Base-by-base conservation (phyloP, 2,113 vertebrate species). In the Dasypus novemcinctus region DNA sequence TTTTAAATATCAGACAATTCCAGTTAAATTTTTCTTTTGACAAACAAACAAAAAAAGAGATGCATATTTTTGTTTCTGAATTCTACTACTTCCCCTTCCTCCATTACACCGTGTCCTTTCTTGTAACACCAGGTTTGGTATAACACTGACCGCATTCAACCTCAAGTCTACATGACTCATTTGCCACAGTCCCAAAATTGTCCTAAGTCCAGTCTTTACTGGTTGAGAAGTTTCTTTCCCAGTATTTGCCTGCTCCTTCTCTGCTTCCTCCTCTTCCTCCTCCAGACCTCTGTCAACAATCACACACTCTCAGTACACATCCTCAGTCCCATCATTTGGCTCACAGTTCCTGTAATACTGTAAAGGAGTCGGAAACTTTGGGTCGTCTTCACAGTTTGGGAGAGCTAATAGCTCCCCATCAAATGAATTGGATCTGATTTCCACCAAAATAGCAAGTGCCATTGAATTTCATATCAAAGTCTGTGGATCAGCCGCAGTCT, bases 1-100 rank as follows among this genome's bases (percentile, higher is more conserved):
- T 98, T 98, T 98, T 98, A 98, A 98, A 98, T 98, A 98, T 98
- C 97, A 97, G 97, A 98, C 97, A 97, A 98, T 99, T 99, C 99
- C 99, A 99, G 99, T 99, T 99, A 98, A 96, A 95, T 21, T 97
- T 97, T 97, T 97, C 92, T 97, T 95, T 95, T 61, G 90, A 97
- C 81, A 96, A 71, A 97, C 33, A 97, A 41, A 95, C 80, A 74
- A 95, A 83, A 83, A 98, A 74, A 98, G 97, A 98, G 98, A 98
- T 98, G 97, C 81, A 83, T 97, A 76, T 97, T 98, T 96, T 97
- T 95, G 96, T 93, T 98, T 98, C 97, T 97, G 90, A 72, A 85
- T 97, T 93, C 91, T 43, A 87, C 90, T 68, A 29, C 82, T 80
- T 94, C 97, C 95, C 95, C 82, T 96, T 95, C 95, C 94, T 79